These are phyloP conservation scores for Chelidonichthys spinosus DNA, from an alignment of 2,797 vertebrate genomes.

Conservation along the genomic window DNA sequence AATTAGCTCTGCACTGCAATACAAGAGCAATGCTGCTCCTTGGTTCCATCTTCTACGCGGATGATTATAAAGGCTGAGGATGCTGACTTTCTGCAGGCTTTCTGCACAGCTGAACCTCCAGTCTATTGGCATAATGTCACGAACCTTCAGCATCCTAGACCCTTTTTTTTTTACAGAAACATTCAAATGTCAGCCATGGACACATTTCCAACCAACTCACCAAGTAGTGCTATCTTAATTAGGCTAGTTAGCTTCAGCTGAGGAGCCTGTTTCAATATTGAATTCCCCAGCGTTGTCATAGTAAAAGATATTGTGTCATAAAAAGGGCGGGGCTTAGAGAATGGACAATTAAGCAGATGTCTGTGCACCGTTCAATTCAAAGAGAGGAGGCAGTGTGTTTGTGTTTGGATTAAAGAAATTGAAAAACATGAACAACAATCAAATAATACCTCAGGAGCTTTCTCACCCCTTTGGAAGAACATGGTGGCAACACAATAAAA, in stretches of 20 bases:
- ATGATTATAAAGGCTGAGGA: neutral
- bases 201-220: neutral
- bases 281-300: neutral
- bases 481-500: neutral
- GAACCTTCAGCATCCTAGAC: neutral
- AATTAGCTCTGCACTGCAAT: conserved; percentile 1
- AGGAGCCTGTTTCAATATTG: neutral
- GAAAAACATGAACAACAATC: neutral
- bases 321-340: neutral
- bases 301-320: neutral
- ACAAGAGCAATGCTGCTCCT: neutral
- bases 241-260: neutral
- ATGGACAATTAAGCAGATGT: neutral
- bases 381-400: neutral
- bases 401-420: neutral
- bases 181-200: conserved; percentile 6
- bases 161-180: neutral
- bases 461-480: conserved; percentile 10
- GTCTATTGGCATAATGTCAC: neutral
- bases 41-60: neutral
- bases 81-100: neutral
- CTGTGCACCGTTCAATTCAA: neutral
- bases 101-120: neutral
- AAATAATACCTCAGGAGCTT: neutral
- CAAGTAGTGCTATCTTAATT: neutral